A percentile compares a stretch with the other conserved stretches of the same genome.
Evolutionary conservation across 2,888 invertebrate species (phyloP).

Genomic region (Tethea ocularis): DNA sequence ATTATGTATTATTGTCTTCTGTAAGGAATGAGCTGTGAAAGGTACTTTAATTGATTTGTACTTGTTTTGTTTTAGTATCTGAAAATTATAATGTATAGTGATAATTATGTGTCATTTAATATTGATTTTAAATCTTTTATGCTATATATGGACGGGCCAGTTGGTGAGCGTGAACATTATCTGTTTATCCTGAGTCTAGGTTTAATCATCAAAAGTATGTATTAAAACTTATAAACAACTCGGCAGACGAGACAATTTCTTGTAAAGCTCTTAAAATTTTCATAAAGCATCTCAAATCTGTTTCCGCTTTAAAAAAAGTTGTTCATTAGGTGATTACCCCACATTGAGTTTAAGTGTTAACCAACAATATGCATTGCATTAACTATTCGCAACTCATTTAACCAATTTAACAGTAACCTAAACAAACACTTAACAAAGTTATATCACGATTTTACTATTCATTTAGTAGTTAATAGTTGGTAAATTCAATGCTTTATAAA

Average conservation of each 20-base stretch:
- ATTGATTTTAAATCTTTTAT: no score
- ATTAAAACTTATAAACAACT: no score
- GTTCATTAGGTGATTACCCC: background rate
- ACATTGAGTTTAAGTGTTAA: background rate
- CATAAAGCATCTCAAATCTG: no score
- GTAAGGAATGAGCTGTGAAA: background rate
- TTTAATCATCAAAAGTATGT: no score
- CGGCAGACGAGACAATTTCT: no score
- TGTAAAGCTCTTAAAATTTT: no score
- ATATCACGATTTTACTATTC: background rate
- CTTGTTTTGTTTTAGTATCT: background rate
- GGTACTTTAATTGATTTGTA: background rate
- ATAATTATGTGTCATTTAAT: no score
- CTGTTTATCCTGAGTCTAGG: no score
- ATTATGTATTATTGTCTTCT: background rate
- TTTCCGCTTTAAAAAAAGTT: background rate
- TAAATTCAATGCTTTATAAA: background rate
- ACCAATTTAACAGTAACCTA: background rate
- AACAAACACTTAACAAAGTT: background rate
- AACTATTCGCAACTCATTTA: background rate
- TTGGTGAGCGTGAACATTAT: no score
- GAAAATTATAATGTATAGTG: no score
- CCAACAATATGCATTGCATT: constrained; percentile 1
- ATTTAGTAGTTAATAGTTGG: background rate
- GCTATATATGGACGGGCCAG: no score